Evolutionary conservation across 2,888 invertebrate genomes (phyloP).

Genomic region (Tetheella fluctuosa): DNA sequence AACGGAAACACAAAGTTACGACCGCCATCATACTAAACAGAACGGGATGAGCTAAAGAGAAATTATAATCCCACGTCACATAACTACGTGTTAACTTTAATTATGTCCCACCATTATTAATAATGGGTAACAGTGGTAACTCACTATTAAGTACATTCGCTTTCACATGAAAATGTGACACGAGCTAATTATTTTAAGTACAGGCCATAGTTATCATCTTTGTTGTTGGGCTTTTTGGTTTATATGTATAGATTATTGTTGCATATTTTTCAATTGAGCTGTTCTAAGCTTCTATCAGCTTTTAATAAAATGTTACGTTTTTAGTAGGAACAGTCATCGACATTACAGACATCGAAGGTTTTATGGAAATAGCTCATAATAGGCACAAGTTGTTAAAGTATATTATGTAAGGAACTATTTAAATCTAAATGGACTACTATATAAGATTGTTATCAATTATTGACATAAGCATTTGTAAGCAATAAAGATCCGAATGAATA

Average conservation of each 20-base stretch:
- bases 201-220: neutral
- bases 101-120: conserved; percentile 58
- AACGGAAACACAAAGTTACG: conserved; percentile 13
- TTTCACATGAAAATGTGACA: neutral
- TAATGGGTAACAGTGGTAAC: conserved; percentile 30
- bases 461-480: neutral
- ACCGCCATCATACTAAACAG: conserved; percentile 23
- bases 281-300: too few species aligned
- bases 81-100: conserved; percentile 70
- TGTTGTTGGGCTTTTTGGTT: neutral
- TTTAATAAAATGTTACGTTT: too few species aligned
- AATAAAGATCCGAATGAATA: neutral
- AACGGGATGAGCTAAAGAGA: conserved; percentile 57
- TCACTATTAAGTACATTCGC: conserved; percentile 2
- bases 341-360: too few species aligned
- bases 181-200: neutral
- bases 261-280: too few species aligned
- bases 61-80: conserved; percentile 64
- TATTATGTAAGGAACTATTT: too few species aligned
- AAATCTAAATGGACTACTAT: too few species aligned
- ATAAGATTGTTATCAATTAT: too few species aligned
- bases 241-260: neutral
- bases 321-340: too few species aligned
- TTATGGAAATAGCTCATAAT: too few species aligned
- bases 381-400: too few species aligned